Conservation (phyloP, 2,888 invertebrate genomes). For the Empis livida region DNA sequence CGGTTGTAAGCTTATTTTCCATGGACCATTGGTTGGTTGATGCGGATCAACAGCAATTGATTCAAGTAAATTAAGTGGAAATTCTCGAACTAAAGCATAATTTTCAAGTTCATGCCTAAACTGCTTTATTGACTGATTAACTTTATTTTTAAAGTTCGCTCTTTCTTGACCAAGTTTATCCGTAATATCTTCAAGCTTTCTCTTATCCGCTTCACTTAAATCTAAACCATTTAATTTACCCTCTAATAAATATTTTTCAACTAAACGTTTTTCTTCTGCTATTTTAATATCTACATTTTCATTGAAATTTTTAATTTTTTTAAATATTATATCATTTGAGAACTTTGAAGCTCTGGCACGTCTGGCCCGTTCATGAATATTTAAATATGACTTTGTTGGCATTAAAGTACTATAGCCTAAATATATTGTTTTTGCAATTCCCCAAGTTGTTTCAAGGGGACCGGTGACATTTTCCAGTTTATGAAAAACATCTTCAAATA, state of each 20-base stretch:
- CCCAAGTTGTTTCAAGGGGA: constrained; percentile 74
- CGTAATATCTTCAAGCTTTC: constrained; percentile 42
- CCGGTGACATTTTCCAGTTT: constrained; percentile 61
- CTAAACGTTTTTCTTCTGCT: constrained; percentile 54
- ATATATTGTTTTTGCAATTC: constrained; percentile 71
- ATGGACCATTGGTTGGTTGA: constrained; percentile 58
- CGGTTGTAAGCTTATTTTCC: constrained; percentile 67
- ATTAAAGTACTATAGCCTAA: constrained; percentile 65
- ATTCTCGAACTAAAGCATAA: constrained; percentile 51
- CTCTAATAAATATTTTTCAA: constrained; percentile 68
- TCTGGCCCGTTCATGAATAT: constrained; percentile 67
- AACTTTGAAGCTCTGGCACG: constrained; percentile 62
- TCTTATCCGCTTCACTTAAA: constrained; percentile 41
- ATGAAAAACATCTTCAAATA: constrained; percentile 55
- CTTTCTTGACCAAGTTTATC: constrained; percentile 44
- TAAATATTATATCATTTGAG: constrained; percentile 41
- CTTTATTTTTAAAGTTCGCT: constrained; percentile 51
- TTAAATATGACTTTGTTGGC: constrained; percentile 64
- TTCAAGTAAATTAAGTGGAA: constrained; percentile 56
- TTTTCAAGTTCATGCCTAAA: constrained; percentile 58
- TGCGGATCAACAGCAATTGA: constrained; percentile 49
- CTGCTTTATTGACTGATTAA: constrained; percentile 47
- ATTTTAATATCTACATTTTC: constrained; percentile 20
- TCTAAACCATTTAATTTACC: constrained; percentile 72
- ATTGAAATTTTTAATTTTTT: constrained; percentile 17